phyloP scores from a whole-genome alignment of 2,113 vertebrate species.

The Mungos mungo region DNA sequence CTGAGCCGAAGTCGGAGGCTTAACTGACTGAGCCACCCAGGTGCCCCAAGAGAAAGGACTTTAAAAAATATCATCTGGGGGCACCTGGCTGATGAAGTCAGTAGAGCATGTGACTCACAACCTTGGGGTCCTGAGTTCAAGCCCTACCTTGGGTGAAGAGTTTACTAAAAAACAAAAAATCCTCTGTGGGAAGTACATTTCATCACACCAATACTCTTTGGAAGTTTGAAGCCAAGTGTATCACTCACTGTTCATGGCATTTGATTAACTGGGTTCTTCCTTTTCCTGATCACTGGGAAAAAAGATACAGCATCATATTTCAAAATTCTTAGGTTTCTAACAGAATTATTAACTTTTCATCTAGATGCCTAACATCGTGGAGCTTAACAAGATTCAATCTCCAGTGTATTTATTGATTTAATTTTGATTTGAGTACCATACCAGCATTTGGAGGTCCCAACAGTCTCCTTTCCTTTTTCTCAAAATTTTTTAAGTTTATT shows the following conservation, averaged over 20 bases:
- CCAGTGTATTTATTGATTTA: background rate
- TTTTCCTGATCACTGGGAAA: background rate
- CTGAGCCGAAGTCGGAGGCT: too few relatives aligned
- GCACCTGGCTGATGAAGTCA: background rate
- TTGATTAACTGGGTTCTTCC: background rate
- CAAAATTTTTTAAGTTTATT: too few relatives aligned
- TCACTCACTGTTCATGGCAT: background rate
- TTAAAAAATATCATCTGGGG: background rate
- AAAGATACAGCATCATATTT: background rate
- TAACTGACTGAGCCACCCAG: too few relatives aligned
- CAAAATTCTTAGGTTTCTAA: background rate
- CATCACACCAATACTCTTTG: conserved; percentile 15
- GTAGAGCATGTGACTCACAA: background rate
- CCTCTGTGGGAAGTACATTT: background rate
- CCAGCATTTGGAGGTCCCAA: background rate
- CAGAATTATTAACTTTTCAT: background rate
- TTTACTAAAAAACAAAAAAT: background rate
- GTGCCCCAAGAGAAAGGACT: background rate
- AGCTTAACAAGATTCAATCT: background rate
- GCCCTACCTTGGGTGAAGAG: background rate
- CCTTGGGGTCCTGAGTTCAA: background rate
- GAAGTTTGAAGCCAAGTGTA: background rate
- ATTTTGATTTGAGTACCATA: background rate
- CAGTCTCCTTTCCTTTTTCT: background rate
- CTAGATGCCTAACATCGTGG: background rate